Percentiles rank a stretch among this genome's conserved stretches.
phyloP scores from a whole-genome alignment of 2,113 vertebrate species.

The Dicerorhinus sumatrensis region DNA sequence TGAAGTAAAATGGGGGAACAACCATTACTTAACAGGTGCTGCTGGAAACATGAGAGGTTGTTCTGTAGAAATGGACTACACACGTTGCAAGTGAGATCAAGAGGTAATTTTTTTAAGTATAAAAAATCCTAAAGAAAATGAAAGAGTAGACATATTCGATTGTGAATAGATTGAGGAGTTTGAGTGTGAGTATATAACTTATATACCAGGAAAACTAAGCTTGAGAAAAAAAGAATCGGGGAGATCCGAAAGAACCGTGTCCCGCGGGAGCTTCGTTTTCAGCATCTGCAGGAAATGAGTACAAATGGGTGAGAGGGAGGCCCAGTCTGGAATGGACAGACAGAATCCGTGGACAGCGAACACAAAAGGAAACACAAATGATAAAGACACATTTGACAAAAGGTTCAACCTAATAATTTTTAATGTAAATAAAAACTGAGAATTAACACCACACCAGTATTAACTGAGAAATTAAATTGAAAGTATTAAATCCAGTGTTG shows the following conservation, averaged over 20 bases:
- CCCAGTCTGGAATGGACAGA: background rate
- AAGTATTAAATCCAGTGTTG: background rate
- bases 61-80: background rate
- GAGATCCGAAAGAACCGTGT: background rate
- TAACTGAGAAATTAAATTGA: background rate
- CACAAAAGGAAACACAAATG: background rate
- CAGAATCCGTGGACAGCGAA: background rate
- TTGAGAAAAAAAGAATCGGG: background rate
- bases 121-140: conserved; percentile 4
- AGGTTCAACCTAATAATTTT: background rate
- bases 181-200: background rate
- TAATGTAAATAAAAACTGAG: background rate
- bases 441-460: background rate
- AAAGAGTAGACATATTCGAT: background rate
- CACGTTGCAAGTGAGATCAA: background rate
- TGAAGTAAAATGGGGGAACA: background rate
- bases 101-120: background rate
- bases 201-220: background rate
- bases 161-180: background rate
- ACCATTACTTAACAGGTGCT: background rate
- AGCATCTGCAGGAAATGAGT: background rate
- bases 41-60: background rate
- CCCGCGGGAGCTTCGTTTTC: background rate
- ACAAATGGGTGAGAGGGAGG: background rate
- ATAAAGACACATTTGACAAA: background rate